Conservation (phyloP, 2,888 invertebrate species). For the Meloe dianella region DNA sequence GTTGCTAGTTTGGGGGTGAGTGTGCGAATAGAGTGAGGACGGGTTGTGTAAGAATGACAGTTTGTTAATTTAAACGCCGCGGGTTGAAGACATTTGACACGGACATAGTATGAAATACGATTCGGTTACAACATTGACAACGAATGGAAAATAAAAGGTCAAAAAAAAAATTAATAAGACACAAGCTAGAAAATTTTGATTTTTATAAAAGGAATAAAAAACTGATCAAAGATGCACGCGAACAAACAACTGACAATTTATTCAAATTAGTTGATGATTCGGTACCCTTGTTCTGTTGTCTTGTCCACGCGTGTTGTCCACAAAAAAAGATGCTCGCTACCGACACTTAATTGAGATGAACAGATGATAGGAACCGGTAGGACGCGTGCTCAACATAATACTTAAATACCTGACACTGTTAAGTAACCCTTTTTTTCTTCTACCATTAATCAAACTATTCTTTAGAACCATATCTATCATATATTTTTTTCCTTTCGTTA, state of each 20-base stretch:
- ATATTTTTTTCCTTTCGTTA: slow-evolving; percentile 6
- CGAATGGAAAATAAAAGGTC: slow-evolving; percentile 14
- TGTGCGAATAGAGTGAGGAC: slow-evolving; percentile 41
- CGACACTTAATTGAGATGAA: slow-evolving; percentile 48
- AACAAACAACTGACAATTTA: not conserved
- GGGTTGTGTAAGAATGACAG: slow-evolving; percentile 47
- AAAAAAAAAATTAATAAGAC: not conserved
- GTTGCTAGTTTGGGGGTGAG: slow-evolving; percentile 15
- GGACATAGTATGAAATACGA: slow-evolving; percentile 33
- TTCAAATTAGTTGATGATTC: not conserved
- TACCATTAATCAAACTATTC: slow-evolving; percentile 44
- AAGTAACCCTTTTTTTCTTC: slow-evolving; percentile 43
- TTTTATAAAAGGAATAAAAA: not conserved
- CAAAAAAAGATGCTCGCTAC: slow-evolving; percentile 44
- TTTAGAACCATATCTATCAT: not conserved
- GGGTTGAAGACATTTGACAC: slow-evolving; percentile 42
- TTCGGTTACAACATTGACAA: slow-evolving; percentile 22
- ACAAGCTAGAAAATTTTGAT: not conserved
- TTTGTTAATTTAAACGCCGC: slow-evolving; percentile 43
- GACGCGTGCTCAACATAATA: slow-evolving; percentile 49
- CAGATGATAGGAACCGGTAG: slow-evolving; percentile 53
- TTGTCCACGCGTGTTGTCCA: slow-evolving; percentile 41
- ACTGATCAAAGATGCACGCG: not conserved
- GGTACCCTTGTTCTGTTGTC: slow-evolving; percentile 32
- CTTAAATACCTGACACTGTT: slow-evolving; percentile 44